Evolutionary conservation across 2,797 vertebrate genomes (phyloP), one percentile per base, ranked within the genome.

Genomic region (Thalassophryne amazonica): DNA sequence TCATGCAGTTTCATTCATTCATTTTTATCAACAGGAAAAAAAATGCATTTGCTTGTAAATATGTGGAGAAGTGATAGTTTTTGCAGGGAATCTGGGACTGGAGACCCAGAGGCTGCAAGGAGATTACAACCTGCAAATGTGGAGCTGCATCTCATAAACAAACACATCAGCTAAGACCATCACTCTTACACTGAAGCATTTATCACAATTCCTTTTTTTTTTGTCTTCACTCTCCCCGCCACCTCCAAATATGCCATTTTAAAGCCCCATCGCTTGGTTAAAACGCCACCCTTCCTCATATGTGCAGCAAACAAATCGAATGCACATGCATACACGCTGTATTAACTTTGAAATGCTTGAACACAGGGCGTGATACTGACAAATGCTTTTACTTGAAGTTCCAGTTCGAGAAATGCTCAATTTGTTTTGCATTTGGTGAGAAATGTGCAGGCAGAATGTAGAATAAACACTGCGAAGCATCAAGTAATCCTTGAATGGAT

Each of bases 401-500:
- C 70, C 76, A 81, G 65, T 63, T 69, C 39, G 17, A 23, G 76
- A 81, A 85, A 81, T 65, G 71, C 62, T 77, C 78, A 85, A 77
- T 84, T 83, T 82, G 76, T 85, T 73, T 80, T 80, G 74, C 74
- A 76, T 85, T 86, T 79, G 83, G 74, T 14, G 46, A 66, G 52
- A 76, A 73, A 33, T 52, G 34, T 55, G 82, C 78, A 73, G 78
- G 78, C 69, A 68, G 69, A 66, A 58, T 54, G 43, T 61, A 83
- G 70, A 83, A 80, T 78, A 84, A 85, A 85, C 84, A 83, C 72
- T 53, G 62, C 56, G 63, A 77, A 78, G 76, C 80, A 77, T 81
- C 80, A 81, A 83, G 83, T 85, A 84, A 85, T 86, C 73, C 84
- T 70, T 81, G 78, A 88, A 86, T 86, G 80, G 81, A 81, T 83